Evolutionary conservation across 2,888 invertebrate species (phyloP).

Genomic region (Oxystoma pomonae): DNA sequence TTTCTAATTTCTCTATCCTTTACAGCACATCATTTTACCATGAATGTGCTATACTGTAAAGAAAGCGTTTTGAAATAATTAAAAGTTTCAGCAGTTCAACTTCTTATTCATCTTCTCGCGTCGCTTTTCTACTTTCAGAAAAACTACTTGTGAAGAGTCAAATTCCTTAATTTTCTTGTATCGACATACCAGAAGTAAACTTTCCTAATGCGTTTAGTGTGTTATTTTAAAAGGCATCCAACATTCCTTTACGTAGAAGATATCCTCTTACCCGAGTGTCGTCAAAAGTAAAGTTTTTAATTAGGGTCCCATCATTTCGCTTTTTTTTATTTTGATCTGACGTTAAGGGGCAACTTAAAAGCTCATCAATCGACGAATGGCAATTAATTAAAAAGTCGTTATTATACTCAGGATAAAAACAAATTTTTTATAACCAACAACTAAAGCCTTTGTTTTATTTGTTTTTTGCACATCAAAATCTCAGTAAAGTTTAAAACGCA

Average conservation of each 20-base stretch:
- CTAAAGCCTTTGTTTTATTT: too few species aligned
- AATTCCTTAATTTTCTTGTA: slow-evolving; percentile 4
- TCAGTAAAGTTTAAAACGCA: too few species aligned
- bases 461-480: too few species aligned
- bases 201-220: slow-evolving; percentile 41
- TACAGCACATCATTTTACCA: too few species aligned
- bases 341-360: background rate
- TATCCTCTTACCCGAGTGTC: background rate
- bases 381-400: background rate
- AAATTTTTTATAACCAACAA: too few species aligned
- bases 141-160: background rate
- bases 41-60: too few species aligned
- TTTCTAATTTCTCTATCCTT: too few species aligned
- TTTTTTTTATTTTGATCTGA: background rate
- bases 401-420: too few species aligned
- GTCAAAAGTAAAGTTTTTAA: slow-evolving; percentile 6
- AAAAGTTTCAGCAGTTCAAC: too few species aligned
- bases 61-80: too few species aligned
- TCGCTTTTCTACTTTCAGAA: background rate
- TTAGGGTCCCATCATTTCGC: background rate
- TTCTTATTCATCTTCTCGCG: too few species aligned
- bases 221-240: slow-evolving; percentile 25
- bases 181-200: slow-evolving; percentile 23
- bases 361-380: background rate
- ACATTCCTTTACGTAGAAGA: slow-evolving; percentile 12